These are phyloP conservation scores for Heliornis fulica DNA, from an alignment of 2,113 vertebrate species.

Conservation along the genomic window DNA sequence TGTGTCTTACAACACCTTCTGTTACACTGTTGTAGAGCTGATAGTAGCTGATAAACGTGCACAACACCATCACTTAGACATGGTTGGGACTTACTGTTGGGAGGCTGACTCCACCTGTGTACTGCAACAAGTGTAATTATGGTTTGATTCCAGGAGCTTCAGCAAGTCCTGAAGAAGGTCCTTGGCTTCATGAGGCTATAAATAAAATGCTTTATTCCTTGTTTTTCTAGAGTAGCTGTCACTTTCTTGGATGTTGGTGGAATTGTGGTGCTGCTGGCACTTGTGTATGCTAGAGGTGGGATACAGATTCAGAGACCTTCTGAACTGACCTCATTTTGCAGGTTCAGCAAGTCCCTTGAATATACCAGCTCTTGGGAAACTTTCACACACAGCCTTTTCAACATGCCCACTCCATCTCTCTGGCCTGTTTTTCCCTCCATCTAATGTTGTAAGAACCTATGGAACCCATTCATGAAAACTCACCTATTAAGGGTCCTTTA, in stretches of 20 bases:
- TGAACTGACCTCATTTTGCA: background rate
- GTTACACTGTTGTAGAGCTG: background rate
- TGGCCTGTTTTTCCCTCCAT: background rate
- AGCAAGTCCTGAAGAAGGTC: background rate
- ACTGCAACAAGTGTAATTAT: background rate
- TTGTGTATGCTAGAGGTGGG: background rate
- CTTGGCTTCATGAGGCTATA: background rate
- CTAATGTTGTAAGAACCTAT: background rate
- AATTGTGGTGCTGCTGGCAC: background rate
- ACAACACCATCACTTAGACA: background rate
- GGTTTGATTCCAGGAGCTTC: background rate
- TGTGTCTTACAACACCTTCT: background rate
- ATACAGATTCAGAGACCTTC: background rate
- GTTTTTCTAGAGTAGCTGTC: background rate
- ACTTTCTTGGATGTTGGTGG: background rate
- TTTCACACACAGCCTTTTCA: background rate
- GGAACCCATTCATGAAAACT: background rate
- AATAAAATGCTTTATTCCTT: background rate
- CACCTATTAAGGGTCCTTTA: background rate
- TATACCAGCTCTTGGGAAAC: background rate
- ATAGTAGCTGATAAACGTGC: background rate
- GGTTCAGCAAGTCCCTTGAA: background rate
- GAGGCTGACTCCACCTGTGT: background rate
- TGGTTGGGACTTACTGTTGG: background rate
- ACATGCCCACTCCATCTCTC: background rate